A percentile compares a stretch with the other conserved stretches of the same genome.
These are phyloP conservation scores for Chitala chitala DNA, from an alignment of 2,113 vertebrate genomes.

Conservation along the genomic window DNA sequence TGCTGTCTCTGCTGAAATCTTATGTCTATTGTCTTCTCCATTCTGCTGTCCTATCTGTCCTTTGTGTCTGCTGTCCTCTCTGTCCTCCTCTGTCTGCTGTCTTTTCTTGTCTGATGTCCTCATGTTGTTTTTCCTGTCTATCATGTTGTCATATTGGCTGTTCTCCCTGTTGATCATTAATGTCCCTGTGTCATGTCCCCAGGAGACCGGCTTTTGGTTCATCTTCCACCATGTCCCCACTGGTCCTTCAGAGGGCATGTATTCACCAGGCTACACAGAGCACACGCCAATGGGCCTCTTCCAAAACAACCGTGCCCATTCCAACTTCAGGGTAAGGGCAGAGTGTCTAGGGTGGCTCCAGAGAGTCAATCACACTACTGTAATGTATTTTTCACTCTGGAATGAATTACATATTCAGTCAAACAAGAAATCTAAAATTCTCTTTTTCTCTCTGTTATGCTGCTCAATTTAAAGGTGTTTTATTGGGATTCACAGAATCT, in stretches of 20 bases:
- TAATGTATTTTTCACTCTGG: not conserved
- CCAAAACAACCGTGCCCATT: constrained; percentile 89
- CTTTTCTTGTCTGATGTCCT: too few relatives aligned
- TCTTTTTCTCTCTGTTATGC: not conserved
- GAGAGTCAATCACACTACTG: not conserved
- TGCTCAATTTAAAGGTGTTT: not conserved
- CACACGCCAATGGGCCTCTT: constrained; percentile 86
- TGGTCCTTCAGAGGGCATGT: constrained; percentile 83
- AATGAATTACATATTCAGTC: not conserved
- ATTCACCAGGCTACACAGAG: constrained; percentile 82
- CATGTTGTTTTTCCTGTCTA: too few relatives aligned
- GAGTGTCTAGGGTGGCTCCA: not conserved
- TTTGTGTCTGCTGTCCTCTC: not conserved
- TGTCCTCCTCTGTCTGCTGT: not conserved
- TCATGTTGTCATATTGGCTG: not conserved
- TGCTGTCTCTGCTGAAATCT: too few relatives aligned
- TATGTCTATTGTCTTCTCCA: too few relatives aligned
- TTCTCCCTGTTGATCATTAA: not conserved
- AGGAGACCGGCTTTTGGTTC: constrained; percentile 98
- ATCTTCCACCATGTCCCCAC: constrained; percentile 93
- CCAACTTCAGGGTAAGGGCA: constrained; percentile 86
- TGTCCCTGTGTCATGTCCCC: constrained; percentile 22
- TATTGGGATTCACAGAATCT: too few relatives aligned
- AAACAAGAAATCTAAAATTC: not conserved
- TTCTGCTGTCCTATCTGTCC: not conserved